Base-by-base conservation (phyloP, 2,888 invertebrate genomes). In the Drosophila ustulata region DNA sequence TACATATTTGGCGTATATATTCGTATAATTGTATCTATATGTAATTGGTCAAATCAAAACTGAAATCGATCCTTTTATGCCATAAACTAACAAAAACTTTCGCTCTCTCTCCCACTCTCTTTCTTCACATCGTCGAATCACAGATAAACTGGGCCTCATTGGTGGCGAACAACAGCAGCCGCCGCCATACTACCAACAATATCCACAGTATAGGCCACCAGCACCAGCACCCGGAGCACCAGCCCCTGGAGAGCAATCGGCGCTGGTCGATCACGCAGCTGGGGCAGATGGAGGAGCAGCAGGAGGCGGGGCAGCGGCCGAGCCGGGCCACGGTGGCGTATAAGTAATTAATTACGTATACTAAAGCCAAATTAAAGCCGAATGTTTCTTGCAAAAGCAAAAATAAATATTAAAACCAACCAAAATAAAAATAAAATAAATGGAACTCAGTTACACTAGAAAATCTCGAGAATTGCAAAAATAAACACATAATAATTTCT, bases 211-310 rank as follows among this genome's bases (percentile, higher is more conserved):
- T 93, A 93, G 61, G 91, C 91, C 87, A 78, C 94, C 94, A 75
- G 92, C 92, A 70, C 92, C 90, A 74, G 94, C 93, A 80, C 94
- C 93, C 75, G 94, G 90, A 76, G 93, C 93, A 82, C 94, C 93
- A 11, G 93, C 93, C 76, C 93, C 94, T 57, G 94, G 93, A 88
- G 94, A 94, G 61, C 89, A 89, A 51, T 89, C 91, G 59, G 80
- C 91, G 62, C 85, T 91, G 83, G 89, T 85, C 67, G 90, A 81
- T 47, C 87, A 86, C 68, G 88, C 80, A 64, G 76, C 78, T 41
- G 88, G 82, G 45, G 71, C 72, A 41, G 81, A 53, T 34, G 67
- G 45, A 39, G 80, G 65, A 52, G 75, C 64, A n/a, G 62, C 66
- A 50, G 84, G 66, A 47, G 64, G 57, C 23, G 82, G 69, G 34